phyloP scores from a whole-genome alignment of 2,113 vertebrate genomes.

The Brachypteracias leptosomus region DNA sequence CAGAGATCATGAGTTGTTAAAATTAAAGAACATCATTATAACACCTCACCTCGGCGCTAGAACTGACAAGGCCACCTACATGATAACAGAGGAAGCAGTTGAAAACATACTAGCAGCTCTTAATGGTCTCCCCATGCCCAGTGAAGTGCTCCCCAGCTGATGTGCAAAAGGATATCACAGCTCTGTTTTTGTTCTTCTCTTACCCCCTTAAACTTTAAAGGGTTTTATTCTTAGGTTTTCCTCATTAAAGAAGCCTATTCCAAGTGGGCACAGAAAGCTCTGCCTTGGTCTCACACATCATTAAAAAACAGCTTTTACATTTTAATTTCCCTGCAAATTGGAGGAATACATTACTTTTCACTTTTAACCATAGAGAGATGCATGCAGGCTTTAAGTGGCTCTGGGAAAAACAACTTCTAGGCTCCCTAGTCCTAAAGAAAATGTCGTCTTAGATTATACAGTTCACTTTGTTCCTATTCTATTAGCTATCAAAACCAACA shows the following conservation, averaged over 20 bases:
- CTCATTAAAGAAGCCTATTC: background rate
- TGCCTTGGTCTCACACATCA: background rate
- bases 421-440: background rate
- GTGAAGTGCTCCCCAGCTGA: slow-evolving; percentile 57
- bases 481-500: background rate
- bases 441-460: background rate
- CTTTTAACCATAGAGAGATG: background rate
- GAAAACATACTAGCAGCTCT: slow-evolving; percentile 57
- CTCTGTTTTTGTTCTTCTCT: background rate
- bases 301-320: background rate
- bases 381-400: background rate
- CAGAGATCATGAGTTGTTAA: slow-evolving; percentile 65
- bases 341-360: background rate
- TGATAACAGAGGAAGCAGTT: slow-evolving; percentile 49
- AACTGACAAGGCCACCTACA: slow-evolving; percentile 18
- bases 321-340: background rate
- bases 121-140: slow-evolving; percentile 37
- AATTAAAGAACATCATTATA: slow-evolving; percentile 61
- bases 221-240: background rate
- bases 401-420: background rate
- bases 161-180: background rate
- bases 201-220: background rate
- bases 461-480: background rate
- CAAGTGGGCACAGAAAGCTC: background rate
- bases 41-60: slow-evolving; percentile 57